Base-by-base conservation (phyloP, 2,113 vertebrate genomes). In the Phrynosoma platyrhinos region DNA sequence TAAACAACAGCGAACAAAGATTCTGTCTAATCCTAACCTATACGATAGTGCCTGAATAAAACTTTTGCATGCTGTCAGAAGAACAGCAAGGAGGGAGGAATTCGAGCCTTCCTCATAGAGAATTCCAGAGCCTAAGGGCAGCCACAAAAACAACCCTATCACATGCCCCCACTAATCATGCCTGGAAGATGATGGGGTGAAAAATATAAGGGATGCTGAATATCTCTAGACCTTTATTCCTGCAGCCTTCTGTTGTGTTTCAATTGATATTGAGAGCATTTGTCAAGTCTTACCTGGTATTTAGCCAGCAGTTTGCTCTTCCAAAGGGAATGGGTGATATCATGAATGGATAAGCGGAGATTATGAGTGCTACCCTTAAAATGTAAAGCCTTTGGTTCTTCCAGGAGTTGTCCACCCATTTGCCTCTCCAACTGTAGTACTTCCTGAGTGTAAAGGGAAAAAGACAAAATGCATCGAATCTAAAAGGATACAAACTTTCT, bases 351-450 rank as follows among this genome's bases (percentile, higher is more conserved):
- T 64, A 99, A 96, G 91, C 98, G 98, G 90, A 99, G 97, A 92
- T 99, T 99, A 91, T 99, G 98, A 89, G 97, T 98, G 93, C 98
- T 99, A 95, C 98, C 98, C 96, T 99, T 99, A 94, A 99, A 99
- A 95, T 98, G 97, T 92, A 99, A 96, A 80, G 98, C 97, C 96
- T 99, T 99, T 87, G 98, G 98, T 92, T 99, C 98, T 87, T 98
- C 98, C 91, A 99, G 93, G 85, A 99, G 97, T 93, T 98, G 98
- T 79, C 98, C 98, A 0, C 98, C 98, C 97, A 98, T 98, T 96
- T 99, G 98, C 72, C 96, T 97, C 96, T 99, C 98, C 32, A 99
- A 97, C 94, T 99, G 98, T 89, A 99, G 95, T 77, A 99, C 98
- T 94, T 99, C 98, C 98, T 99, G 80, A 72, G 90, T 90, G 0